Conservation (phyloP, 2,113 vertebrate species). For the Dromaius novaehollandiae region DNA sequence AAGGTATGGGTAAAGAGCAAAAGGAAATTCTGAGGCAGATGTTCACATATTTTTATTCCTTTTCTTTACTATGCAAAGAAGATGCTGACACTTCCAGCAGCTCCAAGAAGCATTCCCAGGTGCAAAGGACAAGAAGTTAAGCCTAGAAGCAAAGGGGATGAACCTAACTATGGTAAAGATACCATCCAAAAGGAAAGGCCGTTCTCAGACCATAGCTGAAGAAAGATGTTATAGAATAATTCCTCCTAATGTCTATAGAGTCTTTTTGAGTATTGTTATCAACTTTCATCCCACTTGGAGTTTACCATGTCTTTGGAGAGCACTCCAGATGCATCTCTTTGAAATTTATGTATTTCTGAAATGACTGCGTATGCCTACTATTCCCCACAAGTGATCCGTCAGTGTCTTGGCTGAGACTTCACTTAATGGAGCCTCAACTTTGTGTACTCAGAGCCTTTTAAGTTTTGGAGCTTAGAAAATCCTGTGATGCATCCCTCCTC, state of each 20-base stretch:
- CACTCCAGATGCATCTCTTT: background rate
- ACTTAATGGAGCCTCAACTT: background rate
- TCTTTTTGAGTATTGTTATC: background rate
- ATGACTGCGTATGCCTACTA: background rate
- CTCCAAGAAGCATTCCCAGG: background rate
- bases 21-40: background rate
- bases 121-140: background rate
- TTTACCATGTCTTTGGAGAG: background rate
- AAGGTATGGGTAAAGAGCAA: background rate
- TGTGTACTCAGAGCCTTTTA: background rate
- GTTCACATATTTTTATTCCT: background rate
- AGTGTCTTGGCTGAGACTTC: background rate
- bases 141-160: background rate
- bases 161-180: background rate
- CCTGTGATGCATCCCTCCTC: background rate
- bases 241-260: background rate
- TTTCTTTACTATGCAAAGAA: background rate
- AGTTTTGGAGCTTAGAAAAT: background rate
- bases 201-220: background rate
- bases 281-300: background rate
- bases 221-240: background rate
- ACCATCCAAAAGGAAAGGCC: background rate
- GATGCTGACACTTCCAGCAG: background rate
- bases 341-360: constrained; percentile 16
- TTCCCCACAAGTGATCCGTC: background rate